Evolutionary conservation across 2,888 invertebrate genomes (phyloP), one percentile per base, ranked within the genome.

Genomic region (Caenorhabditis doughertyi): DNA sequence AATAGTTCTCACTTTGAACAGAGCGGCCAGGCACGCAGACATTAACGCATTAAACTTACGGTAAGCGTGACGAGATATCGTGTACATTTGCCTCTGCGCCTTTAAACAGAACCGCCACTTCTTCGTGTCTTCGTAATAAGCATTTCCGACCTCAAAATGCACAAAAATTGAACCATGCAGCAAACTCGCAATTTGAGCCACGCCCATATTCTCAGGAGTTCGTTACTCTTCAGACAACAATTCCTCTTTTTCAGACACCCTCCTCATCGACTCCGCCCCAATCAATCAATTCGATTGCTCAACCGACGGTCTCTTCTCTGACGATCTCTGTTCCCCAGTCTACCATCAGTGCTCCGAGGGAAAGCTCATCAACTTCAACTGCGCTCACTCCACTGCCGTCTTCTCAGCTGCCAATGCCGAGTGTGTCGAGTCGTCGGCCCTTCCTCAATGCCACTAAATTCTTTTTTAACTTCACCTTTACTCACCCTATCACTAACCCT

Each of bases 291-390:
- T 70, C 55, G 70, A 70, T 32, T 80, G 80, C 53, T 68, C 73
- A 9, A 73, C 60, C 5, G 60, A 73, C 18, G 80, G 80, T 44
- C 56, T 53, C 29, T 73, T 68, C 68, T 67, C 73, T 23, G 68
- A 68, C 29, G 29, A 53, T 3, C 55, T 74, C 32, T 80, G 80
- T 55, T 68, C 73, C 3, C 4, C 60, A 21, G 60, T 21, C n/a
- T 80, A 73, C 62, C 62, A 73, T 25, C 73, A 80, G 44, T 80
- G 80, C 56, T 21, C 62, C 35, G 42, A 67, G 25, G 73, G 73
- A 39, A 42, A 53, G 16, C 68, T 68, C 53, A 55, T 73, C 62
- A 60, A 80, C 51, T 80, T 80, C 62, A 80, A 18, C 2, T 80
- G 80, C 25, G 80, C 65, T 47, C 60, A 58, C 5, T 25, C 67